phyloP scores from a whole-genome alignment of 2,113 vertebrate genomes.

The Genyomyrus donnyi region DNA sequence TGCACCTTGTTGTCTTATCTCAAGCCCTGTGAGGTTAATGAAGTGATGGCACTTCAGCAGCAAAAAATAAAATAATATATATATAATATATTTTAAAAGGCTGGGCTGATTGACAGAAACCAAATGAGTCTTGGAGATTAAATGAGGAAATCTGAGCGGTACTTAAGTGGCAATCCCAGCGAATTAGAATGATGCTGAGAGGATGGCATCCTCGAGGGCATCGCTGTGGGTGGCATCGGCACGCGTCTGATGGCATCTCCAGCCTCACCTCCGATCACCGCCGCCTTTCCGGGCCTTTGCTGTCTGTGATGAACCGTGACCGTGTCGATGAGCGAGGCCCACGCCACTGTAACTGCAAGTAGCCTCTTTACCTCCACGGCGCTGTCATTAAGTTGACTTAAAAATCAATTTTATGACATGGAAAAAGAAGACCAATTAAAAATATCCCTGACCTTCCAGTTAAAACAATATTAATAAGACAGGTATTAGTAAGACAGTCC shows the following conservation, averaged over 20 bases:
- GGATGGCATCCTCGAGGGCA: not conserved
- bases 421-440: not conserved
- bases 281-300: not conserved
- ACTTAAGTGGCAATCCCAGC: conserved; percentile 15
- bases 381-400: not conserved
- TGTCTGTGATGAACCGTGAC: not conserved
- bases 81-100: not conserved
- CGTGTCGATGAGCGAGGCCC: not conserved
- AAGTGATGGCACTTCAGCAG: conserved; percentile 22
- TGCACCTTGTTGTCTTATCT: conserved; percentile 32
- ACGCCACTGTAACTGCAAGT: not conserved
- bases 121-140: conserved; percentile 23
- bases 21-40: conserved; percentile 24
- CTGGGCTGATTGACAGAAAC: conserved; percentile 21
- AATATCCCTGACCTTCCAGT: not conserved
- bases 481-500: not conserved
- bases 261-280: not conserved
- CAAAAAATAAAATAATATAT: not conserved
- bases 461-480: not conserved
- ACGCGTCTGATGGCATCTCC: conserved; percentile 7
- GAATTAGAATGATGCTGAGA: conserved; percentile 5
- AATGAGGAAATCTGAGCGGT: conserved; percentile 1
- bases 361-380: not conserved
- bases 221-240: not conserved
- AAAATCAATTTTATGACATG: not conserved